Evolutionary conservation across 2,113 vertebrate species (phyloP).

Genomic region (Atherinomorus stipes): DNA sequence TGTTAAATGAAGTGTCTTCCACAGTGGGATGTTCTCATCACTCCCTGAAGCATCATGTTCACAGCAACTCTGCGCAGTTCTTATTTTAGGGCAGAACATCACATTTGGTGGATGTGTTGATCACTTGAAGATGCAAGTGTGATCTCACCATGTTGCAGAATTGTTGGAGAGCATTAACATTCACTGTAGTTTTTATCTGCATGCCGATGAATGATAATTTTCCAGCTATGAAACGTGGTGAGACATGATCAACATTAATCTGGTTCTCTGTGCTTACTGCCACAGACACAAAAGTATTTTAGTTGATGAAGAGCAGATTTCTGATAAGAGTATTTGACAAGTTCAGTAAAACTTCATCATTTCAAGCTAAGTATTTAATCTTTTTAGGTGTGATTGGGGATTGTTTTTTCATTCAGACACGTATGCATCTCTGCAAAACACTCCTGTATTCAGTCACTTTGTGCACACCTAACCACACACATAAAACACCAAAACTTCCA

Average conservation of each 20-base stretch:
- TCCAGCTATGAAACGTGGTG: neutral
- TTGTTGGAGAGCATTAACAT: neutral
- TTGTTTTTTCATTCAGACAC: slow-evolving; percentile 12
- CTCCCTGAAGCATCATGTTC: neutral
- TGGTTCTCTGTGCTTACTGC: neutral
- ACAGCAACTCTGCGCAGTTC: neutral
- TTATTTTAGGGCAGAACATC: neutral
- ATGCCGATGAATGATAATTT: too few species aligned
- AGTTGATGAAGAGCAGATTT: neutral
- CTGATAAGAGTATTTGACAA: neutral
- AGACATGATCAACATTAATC: neutral
- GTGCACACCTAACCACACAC: neutral
- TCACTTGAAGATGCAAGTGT: neutral
- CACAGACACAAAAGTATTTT: neutral
- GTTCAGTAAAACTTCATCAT: neutral
- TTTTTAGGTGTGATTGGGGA: neutral
- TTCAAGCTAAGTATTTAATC: neutral
- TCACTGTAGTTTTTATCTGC: neutral
- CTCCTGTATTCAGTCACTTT: slow-evolving; percentile 26
- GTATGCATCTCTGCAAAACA: neutral
- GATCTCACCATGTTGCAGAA: neutral
- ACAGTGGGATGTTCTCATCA: neutral
- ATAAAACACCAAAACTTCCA: slow-evolving; percentile 34
- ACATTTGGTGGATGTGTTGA: slow-evolving; percentile 6
- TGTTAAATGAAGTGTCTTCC: too few species aligned